Base-by-base conservation (phyloP, 2,888 invertebrate genomes). In the Leuctra nigra region DNA sequence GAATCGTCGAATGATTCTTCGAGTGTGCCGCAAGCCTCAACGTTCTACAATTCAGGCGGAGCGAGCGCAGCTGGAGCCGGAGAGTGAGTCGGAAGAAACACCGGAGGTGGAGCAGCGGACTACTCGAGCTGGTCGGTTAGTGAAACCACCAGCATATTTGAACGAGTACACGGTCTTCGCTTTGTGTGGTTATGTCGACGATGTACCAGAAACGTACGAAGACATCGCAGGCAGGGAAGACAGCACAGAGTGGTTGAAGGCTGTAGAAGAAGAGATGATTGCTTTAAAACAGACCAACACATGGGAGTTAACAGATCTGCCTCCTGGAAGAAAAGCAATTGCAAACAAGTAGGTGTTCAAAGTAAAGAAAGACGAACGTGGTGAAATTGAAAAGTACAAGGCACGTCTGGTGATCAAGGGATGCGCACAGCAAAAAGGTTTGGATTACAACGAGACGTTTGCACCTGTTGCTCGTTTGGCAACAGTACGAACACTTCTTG, bases 381-480 rank as follows among this genome's bases (percentile, higher is more conserved):
- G 18, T 16, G 20, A 41, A 16, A 18, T 41, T 11, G 14, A 41
- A n/a, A n/a, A n/a, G n/a, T n/a, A n/a, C n/a, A n/a, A n/a, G n/a
- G n/a, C n/a, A n/a, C n/a, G n/a, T n/a, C 9, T 38, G 4, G n/a
- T 16, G 41, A 16, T n/a, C 14, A 11, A 41, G 20, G 41, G 41
- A 11, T 41, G 41, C 20, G 16, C 41, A 18, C 41, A 38, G 20
- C 4, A 20, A 20, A 41, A 41, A 18, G 53, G 53, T n/a, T n/a
- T 36, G 4, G 36, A 36, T 14, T 36, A 36, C 36, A 36, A 20
- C 14, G 22, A 53, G 14, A 53, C 39, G 29, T 53, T 22, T 22
- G 38, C 35, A 18, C 53, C 53, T 13, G 53, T 53, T 16, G 38
- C 53, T 18, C 20, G 38, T 18, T 18, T 38, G 18, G 38, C 53